Evolutionary conservation across 92 coral and sea anemone species (phyloP), one percentile per base, ranked within the genome.

Genomic region (Epizoanthus scotinus): DNA sequence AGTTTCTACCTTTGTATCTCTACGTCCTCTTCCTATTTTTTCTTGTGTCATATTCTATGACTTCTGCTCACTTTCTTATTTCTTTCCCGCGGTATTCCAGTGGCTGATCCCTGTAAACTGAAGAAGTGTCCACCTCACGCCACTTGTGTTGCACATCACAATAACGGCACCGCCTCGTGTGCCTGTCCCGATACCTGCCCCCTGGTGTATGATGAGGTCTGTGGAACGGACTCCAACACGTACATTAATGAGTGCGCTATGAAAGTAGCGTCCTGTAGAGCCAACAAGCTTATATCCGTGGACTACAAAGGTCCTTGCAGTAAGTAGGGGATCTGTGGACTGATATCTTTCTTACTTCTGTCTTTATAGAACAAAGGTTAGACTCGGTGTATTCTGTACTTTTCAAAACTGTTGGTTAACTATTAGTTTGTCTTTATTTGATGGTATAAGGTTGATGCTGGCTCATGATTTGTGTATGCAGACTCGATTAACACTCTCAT

Each of bases 91-190:
- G 27, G 40, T 18, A 44, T 60, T n/a, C 58, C 55, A 58, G 55
- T 53, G 26, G 68, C 72, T 78, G 92, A 88, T 25, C 70, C 90
- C 19, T 91, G 95, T 81, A 65, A 79, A 40, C 77, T 63, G 7
- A 71, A 52, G 40, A 83, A 56, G n/a, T 91, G 95, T 47, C 90
- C 86, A 15, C 91, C 81, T 49, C 61, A 88, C 57, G 86, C 86
- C 7, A 56, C 72, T 60, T 91, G 95, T 54, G 72, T 85, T 19
- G 78, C 81, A 17, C 87, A 89, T 20, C 75, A 47, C 47, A 78
- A 86, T 36, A 81, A 86, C 60, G 95, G 95, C 54, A 65, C 86
- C 18, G 92, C 89, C 8, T 85, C 85, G 31, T 91, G 95, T 70
- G 70, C 81, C 70, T 91, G 95, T 67, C 64, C 79, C 19, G 10